A percentile compares a stretch with the other conserved stretches of the same genome.
These are phyloP conservation scores for Ascidia mentula DNA, from an alignment of 23 tunicate genomes.

Conservation along the genomic window DNA sequence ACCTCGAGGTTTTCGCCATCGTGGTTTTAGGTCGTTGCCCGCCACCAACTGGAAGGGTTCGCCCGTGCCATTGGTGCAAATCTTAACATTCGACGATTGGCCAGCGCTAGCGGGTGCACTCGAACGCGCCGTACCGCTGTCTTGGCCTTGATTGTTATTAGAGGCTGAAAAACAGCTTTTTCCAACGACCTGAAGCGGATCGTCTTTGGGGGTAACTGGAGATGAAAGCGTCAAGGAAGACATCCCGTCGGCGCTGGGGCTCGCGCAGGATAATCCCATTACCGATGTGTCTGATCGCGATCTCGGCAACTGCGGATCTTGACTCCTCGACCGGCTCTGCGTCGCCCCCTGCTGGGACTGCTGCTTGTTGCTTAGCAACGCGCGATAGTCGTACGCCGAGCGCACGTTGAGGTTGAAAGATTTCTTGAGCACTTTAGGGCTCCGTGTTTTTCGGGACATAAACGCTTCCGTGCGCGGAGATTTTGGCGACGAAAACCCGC, in stretches of 20 bases:
- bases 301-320: slow-evolving; percentile 14
- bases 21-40: slow-evolving; percentile 33
- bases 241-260: slow-evolving; percentile 31
- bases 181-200: slow-evolving; percentile 31
- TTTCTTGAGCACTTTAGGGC: slow-evolving; percentile 77
- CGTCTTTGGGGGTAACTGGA: slow-evolving; percentile 47
- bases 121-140: not conserved
- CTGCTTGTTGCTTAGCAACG: slow-evolving; percentile 33
- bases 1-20: slow-evolving; percentile 40
- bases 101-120: slow-evolving; percentile 15
- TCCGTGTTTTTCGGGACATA: slow-evolving; percentile 60
- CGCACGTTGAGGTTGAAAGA: slow-evolving; percentile 47
- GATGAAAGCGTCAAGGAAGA: slow-evolving; percentile 69
- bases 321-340: slow-evolving; percentile 13
- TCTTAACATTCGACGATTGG: not conserved
- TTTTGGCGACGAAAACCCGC: not conserved
- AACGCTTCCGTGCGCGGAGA: slow-evolving; percentile 44
- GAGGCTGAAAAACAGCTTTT: not conserved
- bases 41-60: slow-evolving; percentile 42
- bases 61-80: slow-evolving; percentile 14
- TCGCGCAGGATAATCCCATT: slow-evolving; percentile 22
- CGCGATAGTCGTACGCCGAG: slow-evolving; percentile 39
- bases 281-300: slow-evolving; percentile 6
- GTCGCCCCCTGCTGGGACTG: slow-evolving; percentile 6
- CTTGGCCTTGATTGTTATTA: not conserved